Evolutionary conservation across 2,113 vertebrate genomes (phyloP).

Genomic region (Mirza zaza): DNA sequence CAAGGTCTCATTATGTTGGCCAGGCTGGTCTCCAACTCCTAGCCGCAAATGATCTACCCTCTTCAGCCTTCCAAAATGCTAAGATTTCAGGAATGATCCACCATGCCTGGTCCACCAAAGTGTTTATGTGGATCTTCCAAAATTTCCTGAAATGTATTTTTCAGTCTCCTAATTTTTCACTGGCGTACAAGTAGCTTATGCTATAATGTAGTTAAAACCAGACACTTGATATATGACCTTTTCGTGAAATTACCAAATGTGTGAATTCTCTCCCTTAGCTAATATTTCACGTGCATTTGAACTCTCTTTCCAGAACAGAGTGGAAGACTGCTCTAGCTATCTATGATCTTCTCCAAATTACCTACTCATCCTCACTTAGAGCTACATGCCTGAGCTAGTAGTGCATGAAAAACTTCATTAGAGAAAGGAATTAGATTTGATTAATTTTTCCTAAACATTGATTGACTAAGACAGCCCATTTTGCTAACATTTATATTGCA

Average conservation of each 20-base stretch:
- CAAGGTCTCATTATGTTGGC: too few species aligned
- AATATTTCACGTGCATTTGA: background rate
- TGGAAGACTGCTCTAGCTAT: background rate
- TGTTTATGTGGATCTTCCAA: background rate
- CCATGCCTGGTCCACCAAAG: background rate
- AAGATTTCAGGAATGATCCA: too few species aligned
- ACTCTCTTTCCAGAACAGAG: background rate
- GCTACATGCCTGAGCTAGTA: background rate
- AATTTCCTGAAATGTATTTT: background rate
- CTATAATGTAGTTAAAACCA: background rate
- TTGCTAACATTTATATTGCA: slow-evolving; percentile 78
- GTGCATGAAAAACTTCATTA: slow-evolving; percentile 72
- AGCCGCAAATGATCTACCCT: too few species aligned
- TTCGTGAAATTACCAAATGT: background rate
- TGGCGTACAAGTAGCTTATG: background rate
- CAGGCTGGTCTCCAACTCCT: too few species aligned
- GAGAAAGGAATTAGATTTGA: slow-evolving; percentile 70
- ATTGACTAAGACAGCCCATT: slow-evolving; percentile 82
- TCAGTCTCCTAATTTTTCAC: background rate
- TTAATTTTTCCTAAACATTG: slow-evolving; percentile 76
- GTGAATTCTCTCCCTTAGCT: background rate
- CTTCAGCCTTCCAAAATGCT: too few species aligned
- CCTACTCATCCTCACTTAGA: background rate
- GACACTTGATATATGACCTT: background rate
- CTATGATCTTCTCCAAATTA: background rate